A percentile compares a stretch with the other conserved stretches of the same genome.
Conservation (phyloP, 1,140 invertebrate species). For the Eufriesea mexicana region DNA sequence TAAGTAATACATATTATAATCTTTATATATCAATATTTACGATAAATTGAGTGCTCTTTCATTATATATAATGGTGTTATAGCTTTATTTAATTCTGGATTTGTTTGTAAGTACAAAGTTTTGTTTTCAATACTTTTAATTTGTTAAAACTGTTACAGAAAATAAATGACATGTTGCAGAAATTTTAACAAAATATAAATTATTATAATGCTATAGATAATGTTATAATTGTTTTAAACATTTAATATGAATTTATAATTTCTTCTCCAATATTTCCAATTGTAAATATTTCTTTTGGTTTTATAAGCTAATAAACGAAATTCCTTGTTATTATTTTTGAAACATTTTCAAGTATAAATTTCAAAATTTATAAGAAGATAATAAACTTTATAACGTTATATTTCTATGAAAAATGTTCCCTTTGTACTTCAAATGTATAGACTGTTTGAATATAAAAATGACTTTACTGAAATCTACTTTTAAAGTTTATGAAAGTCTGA, state of each 20-base stretch:
- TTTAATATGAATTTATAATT: conserved; percentile 18
- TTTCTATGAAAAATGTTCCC: conserved; percentile 33
- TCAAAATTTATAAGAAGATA: conserved; percentile 31
- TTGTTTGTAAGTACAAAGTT: conserved; percentile 13
- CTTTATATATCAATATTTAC: neutral
- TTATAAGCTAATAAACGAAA: neutral
- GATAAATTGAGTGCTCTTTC: neutral
- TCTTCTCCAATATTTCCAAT: neutral
- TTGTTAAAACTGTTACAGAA: neutral
- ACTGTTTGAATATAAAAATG: conserved; percentile 41
- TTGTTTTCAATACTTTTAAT: neutral
- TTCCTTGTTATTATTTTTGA: neutral
- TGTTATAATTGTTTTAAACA: neutral
- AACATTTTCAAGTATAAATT: neutral
- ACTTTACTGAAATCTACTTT: conserved; percentile 49
- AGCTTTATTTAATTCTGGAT: conserved; percentile 14
- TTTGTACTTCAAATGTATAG: conserved; percentile 51
- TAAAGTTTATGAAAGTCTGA: conserved; percentile 58
- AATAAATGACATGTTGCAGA: neutral
- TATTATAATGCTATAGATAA: conserved; percentile 1
- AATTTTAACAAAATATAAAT: neutral
- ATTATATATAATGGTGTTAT: conserved; percentile 11
- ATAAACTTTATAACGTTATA: conserved; percentile 20
- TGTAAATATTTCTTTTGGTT: neutral
- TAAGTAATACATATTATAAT: neutral